Percentiles rank a stretch among this genome's conserved stretches.
Evolutionary conservation across 2,113 vertebrate genomes (phyloP).

Genomic region (Protobothrops flavoviridis): DNA sequence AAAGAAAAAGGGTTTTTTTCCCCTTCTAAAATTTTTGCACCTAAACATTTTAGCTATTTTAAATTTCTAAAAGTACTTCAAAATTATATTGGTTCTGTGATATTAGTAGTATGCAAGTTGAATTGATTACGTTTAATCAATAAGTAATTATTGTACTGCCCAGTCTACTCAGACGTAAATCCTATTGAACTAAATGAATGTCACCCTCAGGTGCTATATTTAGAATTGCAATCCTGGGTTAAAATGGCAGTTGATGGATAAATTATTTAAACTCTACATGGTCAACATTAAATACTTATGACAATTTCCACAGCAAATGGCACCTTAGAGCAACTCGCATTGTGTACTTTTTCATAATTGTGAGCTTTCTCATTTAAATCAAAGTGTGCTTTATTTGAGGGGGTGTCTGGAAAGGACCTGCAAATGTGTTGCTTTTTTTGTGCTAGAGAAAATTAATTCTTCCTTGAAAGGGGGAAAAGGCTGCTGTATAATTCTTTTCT

Average conservation of each 20-base stretch:
- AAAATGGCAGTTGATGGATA: background rate
- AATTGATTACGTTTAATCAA: background rate
- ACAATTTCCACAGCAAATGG: background rate
- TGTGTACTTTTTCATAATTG: background rate
- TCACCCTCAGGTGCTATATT: background rate
- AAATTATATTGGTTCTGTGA: background rate
- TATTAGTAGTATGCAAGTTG: background rate
- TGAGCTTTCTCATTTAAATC: background rate
- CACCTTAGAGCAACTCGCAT: slow-evolving; percentile 16
- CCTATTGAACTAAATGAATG: background rate
- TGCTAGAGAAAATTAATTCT: slow-evolving; percentile 25
- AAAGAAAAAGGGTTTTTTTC: background rate
- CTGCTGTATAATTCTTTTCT: slow-evolving; percentile 29
- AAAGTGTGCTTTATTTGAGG: background rate
- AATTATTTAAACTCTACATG: background rate
- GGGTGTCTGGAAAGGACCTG: background rate
- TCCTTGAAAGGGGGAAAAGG: background rate
- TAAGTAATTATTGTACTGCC: background rate
- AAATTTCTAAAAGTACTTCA: background rate
- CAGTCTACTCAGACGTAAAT: background rate
- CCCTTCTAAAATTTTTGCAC: background rate
- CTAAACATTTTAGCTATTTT: background rate
- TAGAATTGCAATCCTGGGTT: background rate
- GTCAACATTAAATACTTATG: background rate
- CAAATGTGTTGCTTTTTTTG: background rate